Base-by-base conservation (phyloP, 2,888 invertebrate species). In the Flexamia atlantica region DNA sequence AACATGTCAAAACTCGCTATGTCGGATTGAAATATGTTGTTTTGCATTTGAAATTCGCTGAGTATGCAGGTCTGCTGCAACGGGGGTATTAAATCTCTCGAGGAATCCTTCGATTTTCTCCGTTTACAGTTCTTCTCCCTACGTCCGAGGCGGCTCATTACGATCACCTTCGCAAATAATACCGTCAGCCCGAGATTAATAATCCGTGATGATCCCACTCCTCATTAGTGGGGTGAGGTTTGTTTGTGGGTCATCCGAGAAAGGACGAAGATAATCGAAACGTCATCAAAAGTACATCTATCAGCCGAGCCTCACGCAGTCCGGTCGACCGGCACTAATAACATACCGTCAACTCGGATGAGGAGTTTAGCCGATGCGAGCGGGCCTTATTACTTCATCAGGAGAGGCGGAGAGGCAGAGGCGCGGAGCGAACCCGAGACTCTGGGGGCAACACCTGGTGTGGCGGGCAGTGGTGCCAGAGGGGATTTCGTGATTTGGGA, bases 221-320 rank as follows among this genome's bases (percentile, higher is more conserved):
- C 64, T 64, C 64, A 64, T 64, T 64, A 64, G 64, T 28, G 30
- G 64, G 14, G 64, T 40, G n/a, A 40, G 23, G 40, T 32, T 40
- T 40, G 70, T 70, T 70, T 70, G 70, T 70, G 40, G 70, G 36
- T 70, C 36, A 70, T 20, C 40, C 36, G 70, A 70, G 70, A 70
- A 70, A 70, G 40, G 40, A 20, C 36, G 40, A 70, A 70, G 70
- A 70, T 70, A 70, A 70, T 70, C 40, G 70, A 70, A 70, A 70
- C 70, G 70, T 70, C 70, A 70, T 70, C 70, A 70, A 70, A 70
- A 70, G 70, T 14, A 70, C 70, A 70, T 70, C 70, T 40, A 70
- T 70, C 70, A 70, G 36, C 36, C 20, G 70, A 20, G 10, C 36
- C 70, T 70, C 70, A 70, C 70, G 70, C 70, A 23, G 40, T 20